phyloP scores from a whole-genome alignment of 2,113 vertebrate species.

The Alouatta palliata region DNA sequence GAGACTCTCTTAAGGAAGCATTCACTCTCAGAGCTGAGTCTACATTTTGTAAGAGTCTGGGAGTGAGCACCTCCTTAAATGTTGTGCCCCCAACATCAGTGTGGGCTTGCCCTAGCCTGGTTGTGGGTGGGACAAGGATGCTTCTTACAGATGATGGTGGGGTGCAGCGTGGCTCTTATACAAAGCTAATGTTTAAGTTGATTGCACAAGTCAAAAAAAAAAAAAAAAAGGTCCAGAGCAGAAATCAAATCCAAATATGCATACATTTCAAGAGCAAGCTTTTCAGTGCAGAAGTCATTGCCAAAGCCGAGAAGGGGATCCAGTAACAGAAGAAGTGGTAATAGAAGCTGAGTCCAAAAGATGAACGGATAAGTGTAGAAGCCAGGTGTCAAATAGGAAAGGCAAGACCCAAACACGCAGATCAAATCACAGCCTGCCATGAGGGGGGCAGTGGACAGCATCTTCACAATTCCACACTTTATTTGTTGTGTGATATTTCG shows the following conservation, averaged over 20 bases:
- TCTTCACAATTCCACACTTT: no score
- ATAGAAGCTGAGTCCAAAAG: neutral
- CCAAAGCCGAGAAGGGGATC: neutral
- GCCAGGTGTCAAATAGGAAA: neutral
- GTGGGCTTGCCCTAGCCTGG: neutral
- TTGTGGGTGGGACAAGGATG: neutral
- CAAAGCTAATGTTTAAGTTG: neutral
- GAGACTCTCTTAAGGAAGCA: neutral
- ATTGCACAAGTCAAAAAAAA: neutral
- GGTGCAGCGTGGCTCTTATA: neutral
- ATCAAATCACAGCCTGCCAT: no score
- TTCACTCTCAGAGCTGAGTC: rapidly evolving
- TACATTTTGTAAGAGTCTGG: neutral
- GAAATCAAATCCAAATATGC: neutral
- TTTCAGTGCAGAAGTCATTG: neutral
- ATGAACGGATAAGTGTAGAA: neutral
- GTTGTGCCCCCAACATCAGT: neutral
- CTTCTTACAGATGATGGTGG: rapidly evolving
- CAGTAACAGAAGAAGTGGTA: neutral
- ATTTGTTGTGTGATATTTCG: neutral
- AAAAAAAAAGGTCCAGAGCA: neutral
- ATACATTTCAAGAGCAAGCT: neutral
- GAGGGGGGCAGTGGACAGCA: no score
- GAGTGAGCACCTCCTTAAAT: neutral
- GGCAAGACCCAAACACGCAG: neutral